A percentile compares a stretch with the other conserved stretches of the same genome.
Evolutionary conservation across 2,113 vertebrate species (phyloP).

Genomic region (Bos javanicus): DNA sequence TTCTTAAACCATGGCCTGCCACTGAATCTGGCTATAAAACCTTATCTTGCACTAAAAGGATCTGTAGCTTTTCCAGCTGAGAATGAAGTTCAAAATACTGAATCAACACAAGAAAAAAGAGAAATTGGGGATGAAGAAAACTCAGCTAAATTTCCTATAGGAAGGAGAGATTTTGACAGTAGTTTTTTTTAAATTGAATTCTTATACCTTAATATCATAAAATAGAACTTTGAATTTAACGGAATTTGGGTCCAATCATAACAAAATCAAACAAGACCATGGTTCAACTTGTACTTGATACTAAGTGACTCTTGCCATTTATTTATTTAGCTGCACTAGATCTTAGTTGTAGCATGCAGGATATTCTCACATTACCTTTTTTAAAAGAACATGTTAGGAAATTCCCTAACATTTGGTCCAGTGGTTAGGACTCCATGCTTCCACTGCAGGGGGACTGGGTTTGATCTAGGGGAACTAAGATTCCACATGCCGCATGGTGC

Average conservation of each 20-base stretch:
- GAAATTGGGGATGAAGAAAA: constrained; percentile 82
- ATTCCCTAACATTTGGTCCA: neutral
- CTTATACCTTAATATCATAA: neutral
- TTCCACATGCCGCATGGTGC: neutral
- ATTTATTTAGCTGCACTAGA: neutral
- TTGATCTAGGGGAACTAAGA: neutral
- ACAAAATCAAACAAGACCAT: constrained; percentile 28
- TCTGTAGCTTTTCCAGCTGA: constrained; percentile 77
- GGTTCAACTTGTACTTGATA: neutral
- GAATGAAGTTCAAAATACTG: constrained; percentile 75
- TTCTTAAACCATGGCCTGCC: constrained; percentile 74
- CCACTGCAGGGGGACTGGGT: neutral
- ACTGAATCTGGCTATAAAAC: constrained; percentile 71
- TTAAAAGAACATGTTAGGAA: neutral
- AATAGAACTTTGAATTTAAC: neutral
- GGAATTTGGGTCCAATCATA: constrained; percentile 12
- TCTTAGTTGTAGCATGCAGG: neutral
- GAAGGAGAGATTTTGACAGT: constrained; percentile 89
- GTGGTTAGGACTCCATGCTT: neutral
- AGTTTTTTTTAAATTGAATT: constrained; percentile 52
- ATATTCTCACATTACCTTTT: neutral
- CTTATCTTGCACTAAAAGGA: constrained; percentile 80
- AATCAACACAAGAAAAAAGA: constrained; percentile 83
- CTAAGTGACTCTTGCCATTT: neutral
- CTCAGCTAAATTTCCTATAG: constrained; percentile 82